Evolutionary conservation across 2,888 invertebrate genomes (phyloP).

Genomic region (Zaprionus bogoriensis): DNA sequence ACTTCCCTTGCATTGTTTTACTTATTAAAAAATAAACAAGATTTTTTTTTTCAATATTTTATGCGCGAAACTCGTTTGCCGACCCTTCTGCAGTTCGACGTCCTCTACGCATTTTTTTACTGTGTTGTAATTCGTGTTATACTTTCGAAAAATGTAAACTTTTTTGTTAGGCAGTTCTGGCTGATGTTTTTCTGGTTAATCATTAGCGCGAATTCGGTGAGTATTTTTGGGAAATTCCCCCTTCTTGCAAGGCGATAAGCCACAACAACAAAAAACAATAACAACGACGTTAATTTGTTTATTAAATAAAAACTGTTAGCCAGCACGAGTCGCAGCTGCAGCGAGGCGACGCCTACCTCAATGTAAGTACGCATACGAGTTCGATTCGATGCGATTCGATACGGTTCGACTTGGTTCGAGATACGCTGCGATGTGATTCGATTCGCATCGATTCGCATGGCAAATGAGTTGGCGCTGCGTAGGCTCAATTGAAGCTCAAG

Average conservation of each 20-base stretch:
- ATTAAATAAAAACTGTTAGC: conserved; percentile 4
- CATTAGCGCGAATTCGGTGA: not conserved
- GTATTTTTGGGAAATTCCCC: conserved; percentile 19
- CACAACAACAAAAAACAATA: not conserved
- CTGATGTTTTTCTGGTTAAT: not conserved
- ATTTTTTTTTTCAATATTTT: too few species aligned
- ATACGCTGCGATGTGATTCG: not conserved
- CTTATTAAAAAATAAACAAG: too few species aligned
- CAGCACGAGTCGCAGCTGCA: conserved; percentile 7
- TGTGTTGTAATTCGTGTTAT: not conserved
- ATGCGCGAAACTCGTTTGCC: conserved; percentile 28
- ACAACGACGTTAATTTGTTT: conserved; percentile 4
- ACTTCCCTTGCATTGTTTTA: too few species aligned
- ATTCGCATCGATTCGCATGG: conserved; percentile 15
- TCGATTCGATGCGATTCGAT: conserved; percentile 1
- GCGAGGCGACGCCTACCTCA: conserved; percentile 32
- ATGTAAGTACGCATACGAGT: not conserved
- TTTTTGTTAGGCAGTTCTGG: not conserved
- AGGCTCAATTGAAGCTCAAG: conserved; percentile 30
- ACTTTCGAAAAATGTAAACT: conserved; percentile 12
- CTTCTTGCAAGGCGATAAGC: too few species aligned
- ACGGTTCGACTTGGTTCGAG: not conserved
- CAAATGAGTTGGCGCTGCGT: conserved; percentile 20
- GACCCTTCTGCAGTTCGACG: conserved; percentile 28
- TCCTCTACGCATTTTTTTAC: conserved; percentile 18